Conservation (phyloP, 2,797 vertebrate species). For the Protosalanx chinensis region DNA sequence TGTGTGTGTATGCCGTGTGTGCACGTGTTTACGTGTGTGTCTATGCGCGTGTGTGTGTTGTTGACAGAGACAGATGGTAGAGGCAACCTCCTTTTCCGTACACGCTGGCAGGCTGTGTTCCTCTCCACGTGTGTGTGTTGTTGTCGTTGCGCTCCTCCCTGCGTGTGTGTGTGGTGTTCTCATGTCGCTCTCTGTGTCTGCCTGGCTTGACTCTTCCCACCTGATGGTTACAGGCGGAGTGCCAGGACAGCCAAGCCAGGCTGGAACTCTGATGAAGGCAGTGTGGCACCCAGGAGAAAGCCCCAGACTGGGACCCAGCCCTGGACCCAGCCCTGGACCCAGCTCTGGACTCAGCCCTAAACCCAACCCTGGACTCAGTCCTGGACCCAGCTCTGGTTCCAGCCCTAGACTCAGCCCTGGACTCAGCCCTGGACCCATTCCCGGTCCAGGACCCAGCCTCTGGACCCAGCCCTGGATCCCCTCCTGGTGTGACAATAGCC, state of each 20-base stretch:
- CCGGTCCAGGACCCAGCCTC: no score
- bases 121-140: constrained; percentile 57
- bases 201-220: constrained; percentile 52
- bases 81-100: constrained; percentile 38
- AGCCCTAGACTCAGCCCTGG: no score
- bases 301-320: no score
- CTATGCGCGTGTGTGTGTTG: constrained; percentile 5
- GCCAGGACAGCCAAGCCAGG: background rate
- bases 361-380: no score
- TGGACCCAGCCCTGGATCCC: no score
- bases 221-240: constrained; percentile 52
- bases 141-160: constrained; percentile 22
- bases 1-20: background rate
- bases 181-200: constrained; percentile 53
- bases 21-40: background rate
- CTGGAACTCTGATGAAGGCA: background rate
- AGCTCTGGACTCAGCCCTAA: no score
- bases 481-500: background rate
- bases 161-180: constrained; percentile 33
- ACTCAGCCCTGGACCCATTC: no score
- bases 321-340: no score
- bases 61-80: constrained; percentile 55
- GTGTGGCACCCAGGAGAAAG: no score
- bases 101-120: constrained; percentile 18
- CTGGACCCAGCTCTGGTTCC: no score